Evolutionary conservation across 2,797 vertebrate species (phyloP).

Genomic region (Siniperca undulata): DNA sequence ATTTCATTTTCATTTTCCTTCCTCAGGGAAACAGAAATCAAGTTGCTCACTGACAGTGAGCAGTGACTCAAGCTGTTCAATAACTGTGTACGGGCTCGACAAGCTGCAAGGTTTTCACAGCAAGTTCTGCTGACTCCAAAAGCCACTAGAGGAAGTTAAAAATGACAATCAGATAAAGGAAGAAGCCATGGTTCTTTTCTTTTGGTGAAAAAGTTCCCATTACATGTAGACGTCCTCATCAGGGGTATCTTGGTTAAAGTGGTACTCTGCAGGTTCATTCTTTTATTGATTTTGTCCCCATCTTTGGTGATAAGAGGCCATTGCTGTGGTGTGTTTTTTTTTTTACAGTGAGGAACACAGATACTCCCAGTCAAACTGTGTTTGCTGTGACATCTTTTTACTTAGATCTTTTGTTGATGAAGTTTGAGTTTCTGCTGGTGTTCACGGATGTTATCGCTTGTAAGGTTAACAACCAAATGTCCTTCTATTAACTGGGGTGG

Average conservation of each 20-base stretch:
- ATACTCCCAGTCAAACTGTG: slow-evolving; percentile 4
- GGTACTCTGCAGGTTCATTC: slow-evolving; percentile 23
- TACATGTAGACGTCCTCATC: slow-evolving; percentile 56
- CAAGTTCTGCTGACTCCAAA: slow-evolving; percentile 23
- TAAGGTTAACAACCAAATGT: slow-evolving; percentile 15
- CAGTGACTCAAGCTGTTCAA: slow-evolving; percentile 69
- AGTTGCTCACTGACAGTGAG: slow-evolving; percentile 71
- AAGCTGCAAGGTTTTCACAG: slow-evolving; percentile 48
- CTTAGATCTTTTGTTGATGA: slow-evolving; percentile 18
- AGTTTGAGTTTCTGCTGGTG: slow-evolving; percentile 10
- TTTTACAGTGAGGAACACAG: slow-evolving; percentile 1
- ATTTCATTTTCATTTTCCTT: slow-evolving; percentile 70
- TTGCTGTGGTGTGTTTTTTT: slow-evolving; percentile 15
- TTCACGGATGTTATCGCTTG: slow-evolving; percentile 2
- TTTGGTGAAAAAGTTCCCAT: slow-evolving; percentile 37
- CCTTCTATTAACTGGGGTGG: slow-evolving; percentile 4
- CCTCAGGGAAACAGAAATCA: slow-evolving; percentile 68
- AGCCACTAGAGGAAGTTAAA: slow-evolving; percentile 54
- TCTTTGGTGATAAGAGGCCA: slow-evolving; percentile 56
- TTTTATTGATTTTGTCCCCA: slow-evolving; percentile 58
- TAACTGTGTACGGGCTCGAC: slow-evolving; percentile 42
- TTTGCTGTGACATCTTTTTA: slow-evolving; percentile 28
- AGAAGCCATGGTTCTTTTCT: slow-evolving; percentile 29
- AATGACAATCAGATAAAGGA: slow-evolving; percentile 56
- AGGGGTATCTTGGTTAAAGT: slow-evolving; percentile 32